Base-by-base conservation (phyloP, 2,888 invertebrate species). In the Sinopyrophorus schimmeli region DNA sequence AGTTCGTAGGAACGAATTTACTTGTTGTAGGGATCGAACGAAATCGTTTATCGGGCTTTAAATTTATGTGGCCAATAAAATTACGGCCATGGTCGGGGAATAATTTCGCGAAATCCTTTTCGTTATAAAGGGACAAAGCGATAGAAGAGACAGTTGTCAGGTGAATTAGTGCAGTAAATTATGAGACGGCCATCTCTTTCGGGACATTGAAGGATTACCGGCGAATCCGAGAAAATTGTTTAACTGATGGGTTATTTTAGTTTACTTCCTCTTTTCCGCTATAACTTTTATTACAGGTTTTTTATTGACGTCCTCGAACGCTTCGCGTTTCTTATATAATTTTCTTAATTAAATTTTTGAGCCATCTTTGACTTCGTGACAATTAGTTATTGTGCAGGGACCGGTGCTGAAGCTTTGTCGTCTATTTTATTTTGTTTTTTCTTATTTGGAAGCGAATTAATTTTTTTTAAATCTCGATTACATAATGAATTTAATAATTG, bases 151-250 rank as follows among this genome's bases (percentile, higher is more conserved):
- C 56, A 61, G 42, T 30, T 60, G 69, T 69, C 70, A 69, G 69
- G 69, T 69, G 69, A 68, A 69, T 70, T 68, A 69, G 65, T 58
- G 61, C 60, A 60, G 66, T 70, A 67, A 69, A 69, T 70, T 68
- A 70, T 69, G 65, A 65, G 64, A 57, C 60, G 62, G 47, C 57
- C 63, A 52, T 59, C 63, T 56, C 54, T 42, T 51, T 44, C 46
- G 35, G 59, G 69, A 69, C 68, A 64, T 63, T 69, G 70, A 69
- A 62, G 63, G 65, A 70, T 70, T 62, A 65, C 64, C 39, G 57
- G 55, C 58, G 63, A 63, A 65, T 66, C 65, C 61, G 59, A 57
- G 63, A 61, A 68, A 67, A 69, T 69, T 69, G 67, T 69, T 69
- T 69, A 65, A 67, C 65, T 53, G 59, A 59, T 57, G 54, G 53